Conservation (phyloP, 2,888 invertebrate species). For the Seira ritae region DNA sequence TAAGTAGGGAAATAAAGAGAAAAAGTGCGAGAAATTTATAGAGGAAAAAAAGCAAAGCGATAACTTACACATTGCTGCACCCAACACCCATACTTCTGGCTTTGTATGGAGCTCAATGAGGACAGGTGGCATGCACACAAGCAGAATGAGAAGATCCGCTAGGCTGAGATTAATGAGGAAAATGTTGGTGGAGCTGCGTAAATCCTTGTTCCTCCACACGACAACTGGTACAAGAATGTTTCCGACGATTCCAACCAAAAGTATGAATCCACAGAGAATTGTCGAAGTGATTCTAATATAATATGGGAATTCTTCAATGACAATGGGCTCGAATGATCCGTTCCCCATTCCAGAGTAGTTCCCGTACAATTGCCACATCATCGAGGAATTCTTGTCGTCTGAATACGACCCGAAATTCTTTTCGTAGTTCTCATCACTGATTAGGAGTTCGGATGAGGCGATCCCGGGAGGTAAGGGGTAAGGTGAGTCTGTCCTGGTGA, state of each 20-base stretch:
- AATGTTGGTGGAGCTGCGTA: conserved; percentile 91
- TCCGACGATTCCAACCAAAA: conserved; percentile 92
- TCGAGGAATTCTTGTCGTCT: conserved; percentile 23
- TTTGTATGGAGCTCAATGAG: conserved; percentile 94
- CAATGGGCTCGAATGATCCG: conserved; percentile 37
- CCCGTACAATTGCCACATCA: conserved; percentile 29
- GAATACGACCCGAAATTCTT: conserved; percentile 3
- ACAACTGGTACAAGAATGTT: conserved; percentile 96
- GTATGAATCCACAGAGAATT: conserved; percentile 90
- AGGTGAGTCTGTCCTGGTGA: conserved; percentile 2
- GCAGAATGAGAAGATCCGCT: conserved; percentile 92
- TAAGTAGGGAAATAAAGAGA: background rate
- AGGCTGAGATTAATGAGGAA: conserved; percentile 95
- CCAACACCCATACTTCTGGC: conserved; percentile 95
- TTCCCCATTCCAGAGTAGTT: conserved; percentile 35
- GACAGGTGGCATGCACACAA: conserved; percentile 95
- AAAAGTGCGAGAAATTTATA: background rate
- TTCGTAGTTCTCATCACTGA: conserved; percentile 47
- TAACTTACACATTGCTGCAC: conserved; percentile 94
- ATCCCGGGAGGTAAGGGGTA: background rate
- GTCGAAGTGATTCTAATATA: conserved; percentile 93
- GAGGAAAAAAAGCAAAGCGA: conserved; percentile 16
- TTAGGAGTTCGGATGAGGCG: background rate
- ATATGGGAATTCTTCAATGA: conserved; percentile 80
- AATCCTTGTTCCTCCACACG: conserved; percentile 92